Conservation (phyloP, 1,140 invertebrate species). For the Battus philenor region DNA sequence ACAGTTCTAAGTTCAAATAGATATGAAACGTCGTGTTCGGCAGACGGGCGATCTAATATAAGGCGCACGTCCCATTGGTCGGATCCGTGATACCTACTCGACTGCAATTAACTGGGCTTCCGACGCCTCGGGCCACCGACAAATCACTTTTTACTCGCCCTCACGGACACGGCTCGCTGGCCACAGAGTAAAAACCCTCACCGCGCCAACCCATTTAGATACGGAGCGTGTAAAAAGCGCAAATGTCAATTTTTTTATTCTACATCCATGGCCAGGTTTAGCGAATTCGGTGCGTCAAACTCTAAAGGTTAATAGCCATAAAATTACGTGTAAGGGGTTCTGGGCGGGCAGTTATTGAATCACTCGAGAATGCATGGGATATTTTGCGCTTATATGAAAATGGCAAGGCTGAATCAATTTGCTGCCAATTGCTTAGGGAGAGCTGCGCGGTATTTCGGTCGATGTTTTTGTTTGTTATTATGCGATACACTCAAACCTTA, state of each 20-base stretch:
- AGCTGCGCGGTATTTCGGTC: background rate
- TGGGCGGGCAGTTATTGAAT: constrained; percentile 51
- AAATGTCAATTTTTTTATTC: constrained; percentile 22
- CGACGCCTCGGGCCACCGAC: constrained; percentile 29
- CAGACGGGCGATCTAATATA: constrained; percentile 22
- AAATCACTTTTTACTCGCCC: constrained; percentile 34
- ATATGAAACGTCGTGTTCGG: background rate
- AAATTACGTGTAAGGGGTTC: constrained; percentile 51
- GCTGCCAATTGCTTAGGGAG: constrained; percentile 28
- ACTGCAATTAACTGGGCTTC: constrained; percentile 34
- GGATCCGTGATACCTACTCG: constrained; percentile 34
- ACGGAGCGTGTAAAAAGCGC: constrained; percentile 6
- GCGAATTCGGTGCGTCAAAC: constrained; percentile 37
- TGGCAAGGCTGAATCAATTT: constrained; percentile 37
- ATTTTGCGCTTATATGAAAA: constrained; percentile 47
- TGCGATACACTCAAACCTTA: too few species aligned
- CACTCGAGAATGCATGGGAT: constrained; percentile 60
- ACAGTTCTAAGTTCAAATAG: too few species aligned
- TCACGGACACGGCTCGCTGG: constrained; percentile 12
- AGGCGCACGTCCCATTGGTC: constrained; percentile 32
- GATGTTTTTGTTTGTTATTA: background rate
- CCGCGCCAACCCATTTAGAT: constrained; percentile 4
- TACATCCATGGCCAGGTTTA: constrained; percentile 28
- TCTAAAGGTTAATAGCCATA: constrained; percentile 47
- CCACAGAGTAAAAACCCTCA: constrained; percentile 28